phyloP scores from a whole-genome alignment of 2,888 invertebrate genomes.

The Mythimna ferrago region DNA sequence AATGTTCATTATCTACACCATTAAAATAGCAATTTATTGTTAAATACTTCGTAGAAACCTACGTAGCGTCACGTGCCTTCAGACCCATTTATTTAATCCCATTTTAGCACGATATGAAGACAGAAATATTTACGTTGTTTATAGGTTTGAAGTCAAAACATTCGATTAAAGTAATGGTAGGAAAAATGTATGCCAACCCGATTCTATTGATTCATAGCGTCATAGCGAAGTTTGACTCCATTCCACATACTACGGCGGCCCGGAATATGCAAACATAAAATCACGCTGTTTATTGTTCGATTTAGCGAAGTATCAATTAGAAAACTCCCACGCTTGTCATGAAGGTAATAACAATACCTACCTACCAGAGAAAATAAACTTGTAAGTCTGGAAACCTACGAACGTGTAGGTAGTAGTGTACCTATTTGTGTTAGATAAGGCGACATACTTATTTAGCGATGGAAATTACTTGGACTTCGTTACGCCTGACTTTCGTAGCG shows the following conservation, averaged over 20 bases:
- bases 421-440: constrained; percentile 47
- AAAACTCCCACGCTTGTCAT: constrained; percentile 13
- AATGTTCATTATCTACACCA: not conserved
- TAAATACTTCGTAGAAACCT: constrained; percentile 21
- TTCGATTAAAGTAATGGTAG: constrained; percentile 17
- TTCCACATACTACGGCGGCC: constrained; percentile 19
- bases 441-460: constrained; percentile 49
- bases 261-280: constrained; percentile 24
- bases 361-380: not conserved
- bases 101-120: constrained; percentile 11
- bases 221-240: constrained; percentile 15
- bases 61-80: constrained; percentile 6
- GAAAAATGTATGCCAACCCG: constrained; percentile 27
- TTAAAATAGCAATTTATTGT: constrained; percentile 23
- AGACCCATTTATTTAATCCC: constrained; percentile 6
- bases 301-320: constrained; percentile 25
- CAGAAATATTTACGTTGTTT: constrained; percentile 13
- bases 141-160: constrained; percentile 24
- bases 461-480: constrained; percentile 27
- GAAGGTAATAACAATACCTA: constrained; percentile 7
- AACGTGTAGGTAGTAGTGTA: not conserved
- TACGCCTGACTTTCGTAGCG: constrained; percentile 45
- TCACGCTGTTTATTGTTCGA: constrained; percentile 26
- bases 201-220: constrained; percentile 43
- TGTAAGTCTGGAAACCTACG: not conserved